Percentiles rank a stretch among this genome's conserved stretches.
These are phyloP conservation scores for Rhabdomys pumilio DNA, from an alignment of 2,797 vertebrate genomes.

Conservation along the genomic window DNA sequence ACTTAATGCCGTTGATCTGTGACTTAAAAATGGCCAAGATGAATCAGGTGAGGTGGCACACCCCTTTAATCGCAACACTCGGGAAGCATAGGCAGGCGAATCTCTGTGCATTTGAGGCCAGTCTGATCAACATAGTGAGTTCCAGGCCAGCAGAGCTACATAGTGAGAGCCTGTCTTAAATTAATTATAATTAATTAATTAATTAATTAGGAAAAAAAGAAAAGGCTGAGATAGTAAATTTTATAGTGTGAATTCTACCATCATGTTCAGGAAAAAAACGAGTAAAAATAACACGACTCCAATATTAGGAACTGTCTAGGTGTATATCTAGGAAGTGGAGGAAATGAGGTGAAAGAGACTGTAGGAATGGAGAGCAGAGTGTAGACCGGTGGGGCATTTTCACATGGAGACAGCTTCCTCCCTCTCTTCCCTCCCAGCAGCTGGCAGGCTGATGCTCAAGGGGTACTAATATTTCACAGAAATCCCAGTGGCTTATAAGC, in stretches of 20 bases:
- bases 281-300: background rate
- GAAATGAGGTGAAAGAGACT: background rate
- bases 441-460: background rate
- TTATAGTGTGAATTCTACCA: background rate
- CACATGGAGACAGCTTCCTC: background rate
- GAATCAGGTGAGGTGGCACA: too few relatives aligned
- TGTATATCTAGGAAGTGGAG: background rate
- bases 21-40: background rate
- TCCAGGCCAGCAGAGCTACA: background rate
- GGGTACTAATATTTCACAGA: accelerated
- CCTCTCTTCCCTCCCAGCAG: background rate
- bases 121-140: background rate
- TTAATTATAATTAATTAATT: too few relatives aligned
- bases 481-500: background rate
- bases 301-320: background rate
- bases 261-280: background rate
- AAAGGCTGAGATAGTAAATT: background rate
- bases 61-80: too few relatives aligned
- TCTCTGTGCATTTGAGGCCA: background rate
- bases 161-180: background rate
- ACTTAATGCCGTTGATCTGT: background rate
- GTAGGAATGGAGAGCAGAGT: background rate
- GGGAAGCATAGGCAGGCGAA: background rate
- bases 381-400: background rate
- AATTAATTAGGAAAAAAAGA: background rate